Conservation (phyloP, 2,888 invertebrate genomes). For the Diploptera punctata region DNA sequence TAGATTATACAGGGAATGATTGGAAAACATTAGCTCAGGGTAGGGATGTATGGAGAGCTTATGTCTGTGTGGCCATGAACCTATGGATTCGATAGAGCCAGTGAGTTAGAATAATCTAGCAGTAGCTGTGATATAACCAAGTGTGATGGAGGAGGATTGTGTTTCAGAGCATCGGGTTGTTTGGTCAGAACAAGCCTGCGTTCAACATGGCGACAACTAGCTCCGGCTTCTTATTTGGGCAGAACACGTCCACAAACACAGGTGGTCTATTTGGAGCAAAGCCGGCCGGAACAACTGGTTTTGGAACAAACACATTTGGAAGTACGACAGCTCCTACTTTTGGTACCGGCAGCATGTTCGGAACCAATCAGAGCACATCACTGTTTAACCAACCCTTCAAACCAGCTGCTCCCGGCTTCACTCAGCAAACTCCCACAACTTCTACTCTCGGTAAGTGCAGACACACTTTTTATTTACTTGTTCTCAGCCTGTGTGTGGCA, state of each 20-base stretch:
- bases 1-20: no score
- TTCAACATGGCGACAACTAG: slow-evolving; percentile 49
- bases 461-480: no score
- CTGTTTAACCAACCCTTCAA: slow-evolving; percentile 58
- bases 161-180: slow-evolving; percentile 54
- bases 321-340: slow-evolving; percentile 61
- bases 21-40: no score
- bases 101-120: no score
- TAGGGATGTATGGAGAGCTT: no score
- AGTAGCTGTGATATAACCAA: no score
- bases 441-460: slow-evolving; percentile 45
- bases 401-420: slow-evolving; percentile 50
- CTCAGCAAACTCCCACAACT: slow-evolving; percentile 44
- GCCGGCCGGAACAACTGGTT: slow-evolving; percentile 41
- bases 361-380: slow-evolving; percentile 51
- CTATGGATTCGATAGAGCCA: no score
- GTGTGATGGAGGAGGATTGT: no score
- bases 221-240: slow-evolving; percentile 45
- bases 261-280: slow-evolving; percentile 62
- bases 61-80: no score
- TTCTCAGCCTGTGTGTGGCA: no score
- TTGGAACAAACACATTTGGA: slow-evolving; percentile 48
- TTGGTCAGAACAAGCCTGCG: slow-evolving; percentile 54
- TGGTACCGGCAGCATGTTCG: slow-evolving; percentile 55
- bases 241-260: slow-evolving; percentile 44